phyloP scores from a whole-genome alignment of 2,888 invertebrate species.

The Amphipyra berbera region DNA sequence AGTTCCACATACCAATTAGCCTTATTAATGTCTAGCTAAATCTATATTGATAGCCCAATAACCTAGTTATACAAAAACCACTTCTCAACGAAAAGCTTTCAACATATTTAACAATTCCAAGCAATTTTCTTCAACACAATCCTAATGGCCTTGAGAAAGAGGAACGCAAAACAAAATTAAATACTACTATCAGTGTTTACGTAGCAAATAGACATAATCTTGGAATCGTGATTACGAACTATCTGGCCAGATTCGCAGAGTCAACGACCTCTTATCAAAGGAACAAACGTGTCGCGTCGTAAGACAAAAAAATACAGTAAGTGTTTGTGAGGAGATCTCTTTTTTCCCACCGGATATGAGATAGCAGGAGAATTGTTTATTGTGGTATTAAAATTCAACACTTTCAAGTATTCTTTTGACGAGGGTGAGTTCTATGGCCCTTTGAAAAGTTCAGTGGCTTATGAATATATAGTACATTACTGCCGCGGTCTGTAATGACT shows the following conservation, averaged over 20 bases:
- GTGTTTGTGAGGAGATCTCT: slow-evolving; percentile 47
- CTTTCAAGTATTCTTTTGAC: slow-evolving; percentile 31
- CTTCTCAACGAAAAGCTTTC: slow-evolving; percentile 25
- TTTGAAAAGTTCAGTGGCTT: slow-evolving; percentile 37
- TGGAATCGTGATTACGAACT: slow-evolving; percentile 55
- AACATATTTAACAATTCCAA: slow-evolving; percentile 17
- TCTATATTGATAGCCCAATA: slow-evolving; percentile 38
- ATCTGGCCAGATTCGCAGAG: slow-evolving; percentile 57
- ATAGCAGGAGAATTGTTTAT: slow-evolving; percentile 58
- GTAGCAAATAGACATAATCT: slow-evolving; percentile 50
- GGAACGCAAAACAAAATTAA: slow-evolving; percentile 35
- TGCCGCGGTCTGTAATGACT: too few relatives aligned
- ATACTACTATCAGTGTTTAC: slow-evolving; percentile 40
- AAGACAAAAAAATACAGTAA: slow-evolving; percentile 45
- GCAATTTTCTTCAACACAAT: slow-evolving; percentile 2
- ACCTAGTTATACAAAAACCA: slow-evolving; percentile 37
- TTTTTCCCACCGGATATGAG: slow-evolving; percentile 60
- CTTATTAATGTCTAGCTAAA: not conserved
- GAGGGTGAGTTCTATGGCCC: slow-evolving; percentile 17
- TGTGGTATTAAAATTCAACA: slow-evolving; percentile 52
- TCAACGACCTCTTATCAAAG: slow-evolving; percentile 63
- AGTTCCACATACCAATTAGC: too few relatives aligned
- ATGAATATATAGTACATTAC: not conserved
- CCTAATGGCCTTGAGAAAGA: slow-evolving; percentile 42
- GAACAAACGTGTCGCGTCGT: slow-evolving; percentile 23